phyloP scores from a whole-genome alignment of 1,140 invertebrate genomes.

The Chironomus striatipennis region DNA sequence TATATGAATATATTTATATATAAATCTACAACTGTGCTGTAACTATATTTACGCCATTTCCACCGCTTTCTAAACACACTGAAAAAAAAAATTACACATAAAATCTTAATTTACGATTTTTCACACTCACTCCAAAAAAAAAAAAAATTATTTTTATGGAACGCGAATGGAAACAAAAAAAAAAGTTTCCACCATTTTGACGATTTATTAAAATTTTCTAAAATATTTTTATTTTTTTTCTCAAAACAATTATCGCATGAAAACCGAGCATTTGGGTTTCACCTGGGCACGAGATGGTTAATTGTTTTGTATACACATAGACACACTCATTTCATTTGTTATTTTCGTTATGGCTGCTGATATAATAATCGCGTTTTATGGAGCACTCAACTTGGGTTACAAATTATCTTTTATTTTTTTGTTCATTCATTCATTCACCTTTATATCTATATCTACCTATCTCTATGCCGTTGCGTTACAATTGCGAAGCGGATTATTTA shows the following conservation, averaged over 20 bases:
- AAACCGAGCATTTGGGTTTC: neutral
- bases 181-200: conserved; percentile 2
- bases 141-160: neutral
- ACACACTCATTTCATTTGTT: neutral
- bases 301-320: no score
- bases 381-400: neutral
- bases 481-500: neutral
- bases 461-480: neutral
- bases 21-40: no score
- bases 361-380: neutral
- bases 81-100: neutral
- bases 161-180: conserved; percentile 7
- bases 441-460: no score
- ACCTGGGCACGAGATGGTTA: neutral
- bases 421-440: neutral
- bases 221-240: no score
- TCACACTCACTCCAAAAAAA: neutral
- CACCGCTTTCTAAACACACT: neutral
- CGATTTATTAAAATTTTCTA: conserved; percentile 12
- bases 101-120: conserved; percentile 14
- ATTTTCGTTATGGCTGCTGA: conserved; percentile 10
- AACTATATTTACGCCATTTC: neutral
- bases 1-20: no score
- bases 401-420: neutral
- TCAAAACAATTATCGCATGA: neutral